Evolutionary conservation across 2,888 invertebrate species (phyloP), one percentile per base, ranked within the genome.

Genomic region (Elmis aenea): DNA sequence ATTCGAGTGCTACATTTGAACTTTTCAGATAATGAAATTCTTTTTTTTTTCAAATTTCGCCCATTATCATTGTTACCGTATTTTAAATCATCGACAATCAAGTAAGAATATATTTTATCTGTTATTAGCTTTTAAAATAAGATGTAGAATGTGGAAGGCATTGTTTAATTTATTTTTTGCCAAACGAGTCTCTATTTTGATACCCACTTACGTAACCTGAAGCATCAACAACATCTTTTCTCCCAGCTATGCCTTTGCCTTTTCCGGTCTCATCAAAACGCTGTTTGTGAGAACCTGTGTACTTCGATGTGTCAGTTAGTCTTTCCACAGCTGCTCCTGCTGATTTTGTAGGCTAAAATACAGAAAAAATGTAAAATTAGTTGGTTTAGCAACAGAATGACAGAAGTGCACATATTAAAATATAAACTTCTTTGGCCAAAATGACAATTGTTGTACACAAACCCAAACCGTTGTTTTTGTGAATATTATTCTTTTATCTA

Each of bases 151-250:
- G n/a, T n/a, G n/a, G n/a, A 8, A 9, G 4, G 5, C 5, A 8
- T n/a, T 5, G 24, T 23, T 5, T 5, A 5, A 15, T 22, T 38
- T 79, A 75, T 38, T 74, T 69, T 59, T 76, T 79, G 53, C 76
- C 76, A 63, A 80, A 85, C 0, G 83, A 76, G 62, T 88, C 82
- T 69, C 87, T 89, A 61, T 88, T 85, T 59, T 85, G 84, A 63
- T 88, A 91, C 10, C 89, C 90, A 22, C 80, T 74, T 35, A 91
- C 90, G 61, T 91, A 91, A 28, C 90, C 91, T 2, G 85, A 82
- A 21, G 33, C 39, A 39, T 66, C 66, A 0, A 49, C 48, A 21
- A 84, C 33, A 58, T 90, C 87, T 62, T 85, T 87, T 32, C 91
- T 73, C 12, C 91, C 91, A 2, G 85, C 76, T 36, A 88, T 85